These are phyloP conservation scores for Drosophila algonquin DNA, from an alignment of 2,888 invertebrate species.

Conservation along the genomic window DNA sequence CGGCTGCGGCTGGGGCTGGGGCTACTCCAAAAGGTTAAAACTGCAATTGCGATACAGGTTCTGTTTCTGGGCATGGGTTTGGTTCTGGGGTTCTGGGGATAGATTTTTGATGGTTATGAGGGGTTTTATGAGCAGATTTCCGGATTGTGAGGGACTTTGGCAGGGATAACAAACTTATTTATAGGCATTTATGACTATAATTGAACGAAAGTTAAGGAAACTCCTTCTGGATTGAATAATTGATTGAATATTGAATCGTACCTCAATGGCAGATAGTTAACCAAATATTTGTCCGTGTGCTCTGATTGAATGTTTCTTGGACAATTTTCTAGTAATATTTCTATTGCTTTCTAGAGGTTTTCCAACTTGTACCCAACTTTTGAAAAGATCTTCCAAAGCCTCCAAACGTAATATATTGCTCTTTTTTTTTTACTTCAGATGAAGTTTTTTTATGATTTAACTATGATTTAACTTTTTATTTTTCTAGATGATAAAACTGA, in stretches of 20 bases:
- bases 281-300: no score
- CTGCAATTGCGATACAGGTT: constrained; percentile 27
- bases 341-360: no score
- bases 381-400: no score
- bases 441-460: no score
- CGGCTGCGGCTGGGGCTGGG: not conserved
- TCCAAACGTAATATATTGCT: no score
- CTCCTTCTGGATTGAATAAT: not conserved
- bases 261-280: not conserved
- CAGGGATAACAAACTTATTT: not conserved
- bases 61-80: no score
- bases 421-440: no score
- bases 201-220: not conserved
- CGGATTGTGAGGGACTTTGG: not conserved
- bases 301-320: no score
- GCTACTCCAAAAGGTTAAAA: constrained; percentile 16
- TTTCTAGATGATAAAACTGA: no score
- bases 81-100: constrained; percentile 28
- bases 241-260: not conserved
- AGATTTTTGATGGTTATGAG: constrained; percentile 40
- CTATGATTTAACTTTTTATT: no score
- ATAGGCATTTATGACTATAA: not conserved
- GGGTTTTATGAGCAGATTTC: not conserved
- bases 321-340: no score
- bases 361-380: no score